Evolutionary conservation across 1,140 invertebrate species (phyloP).

Genomic region (Drosophila baimaii): DNA sequence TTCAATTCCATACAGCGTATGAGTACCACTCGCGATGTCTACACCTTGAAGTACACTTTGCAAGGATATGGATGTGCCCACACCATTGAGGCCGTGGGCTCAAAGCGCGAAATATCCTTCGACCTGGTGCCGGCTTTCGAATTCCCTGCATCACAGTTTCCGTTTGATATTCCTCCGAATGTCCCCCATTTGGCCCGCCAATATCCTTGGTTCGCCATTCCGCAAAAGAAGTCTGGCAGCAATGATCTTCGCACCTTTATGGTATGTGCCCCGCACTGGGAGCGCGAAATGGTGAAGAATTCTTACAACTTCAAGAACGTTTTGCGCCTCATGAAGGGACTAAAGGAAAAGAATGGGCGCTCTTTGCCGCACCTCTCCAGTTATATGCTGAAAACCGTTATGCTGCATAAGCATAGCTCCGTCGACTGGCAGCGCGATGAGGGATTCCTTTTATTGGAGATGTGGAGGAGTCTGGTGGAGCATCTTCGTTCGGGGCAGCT

Average conservation of each 20-base stretch:
- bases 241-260: constrained; percentile 27
- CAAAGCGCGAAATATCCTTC: constrained; percentile 6
- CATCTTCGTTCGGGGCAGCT: neutral
- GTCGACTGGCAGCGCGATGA: constrained; percentile 4
- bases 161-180: neutral
- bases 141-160: neutral
- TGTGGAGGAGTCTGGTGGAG: constrained; percentile 19
- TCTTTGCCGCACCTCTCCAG: constrained; percentile 28
- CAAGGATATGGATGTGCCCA: constrained; percentile 37
- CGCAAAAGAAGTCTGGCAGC: constrained; percentile 5
- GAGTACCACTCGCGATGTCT: neutral
- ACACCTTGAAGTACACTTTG: constrained; percentile 1
- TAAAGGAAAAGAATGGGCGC: constrained; percentile 19
- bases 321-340: too few species aligned
- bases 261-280: constrained; percentile 37
- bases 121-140: constrained; percentile 40
- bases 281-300: too few species aligned
- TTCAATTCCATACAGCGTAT: neutral
- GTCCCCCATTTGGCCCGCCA: too few species aligned
- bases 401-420: constrained; percentile 9
- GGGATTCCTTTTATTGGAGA: neutral
- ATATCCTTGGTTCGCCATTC: constrained; percentile 22
- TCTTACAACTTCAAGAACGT: too few species aligned
- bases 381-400: constrained; percentile 41
- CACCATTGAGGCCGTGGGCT: constrained; percentile 9